Conservation (phyloP, 2,797 vertebrate species). For the Steatocranus sp. region DNA sequence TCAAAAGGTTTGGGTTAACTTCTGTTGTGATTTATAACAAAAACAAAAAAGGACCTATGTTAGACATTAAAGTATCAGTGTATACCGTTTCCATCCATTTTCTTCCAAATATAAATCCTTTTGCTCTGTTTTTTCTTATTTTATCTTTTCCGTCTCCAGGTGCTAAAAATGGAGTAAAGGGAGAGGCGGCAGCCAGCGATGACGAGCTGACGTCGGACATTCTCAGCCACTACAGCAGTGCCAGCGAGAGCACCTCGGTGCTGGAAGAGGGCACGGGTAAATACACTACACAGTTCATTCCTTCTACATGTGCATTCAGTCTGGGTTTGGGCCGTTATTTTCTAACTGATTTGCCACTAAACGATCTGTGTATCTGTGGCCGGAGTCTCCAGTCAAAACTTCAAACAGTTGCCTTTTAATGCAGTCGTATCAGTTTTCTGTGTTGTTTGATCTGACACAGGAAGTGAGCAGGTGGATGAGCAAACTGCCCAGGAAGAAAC, state of each 20-base stretch:
- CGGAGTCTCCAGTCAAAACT: neutral
- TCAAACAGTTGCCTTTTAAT: neutral
- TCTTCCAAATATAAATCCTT: neutral
- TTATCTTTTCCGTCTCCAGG: slow-evolving; percentile 48
- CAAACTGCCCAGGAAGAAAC: slow-evolving; percentile 86
- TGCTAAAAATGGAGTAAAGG: slow-evolving; percentile 75
- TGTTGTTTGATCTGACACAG: slow-evolving; percentile 49
- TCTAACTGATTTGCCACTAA: neutral
- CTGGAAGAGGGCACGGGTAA: slow-evolving; percentile 83
- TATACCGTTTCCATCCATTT: neutral
- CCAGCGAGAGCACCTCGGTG: slow-evolving; percentile 83
- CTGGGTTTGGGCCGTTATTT: neutral
- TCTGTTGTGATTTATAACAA: neutral
- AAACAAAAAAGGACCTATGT: fast-evolving
- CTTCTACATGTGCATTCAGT: no score
- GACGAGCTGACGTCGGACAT: slow-evolving; percentile 88
- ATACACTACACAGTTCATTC: neutral
- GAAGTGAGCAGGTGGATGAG: slow-evolving; percentile 80
- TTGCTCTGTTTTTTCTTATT: neutral
- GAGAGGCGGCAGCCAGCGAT: slow-evolving; percentile 86
- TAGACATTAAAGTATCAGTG: neutral
- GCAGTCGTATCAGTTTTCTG: neutral
- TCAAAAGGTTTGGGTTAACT: neutral
- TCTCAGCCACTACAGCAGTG: slow-evolving; percentile 86
- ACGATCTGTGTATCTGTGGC: neutral